Conservation (phyloP, 2,113 vertebrate genomes). For the Protobothrops mucrosquamatus region DNA sequence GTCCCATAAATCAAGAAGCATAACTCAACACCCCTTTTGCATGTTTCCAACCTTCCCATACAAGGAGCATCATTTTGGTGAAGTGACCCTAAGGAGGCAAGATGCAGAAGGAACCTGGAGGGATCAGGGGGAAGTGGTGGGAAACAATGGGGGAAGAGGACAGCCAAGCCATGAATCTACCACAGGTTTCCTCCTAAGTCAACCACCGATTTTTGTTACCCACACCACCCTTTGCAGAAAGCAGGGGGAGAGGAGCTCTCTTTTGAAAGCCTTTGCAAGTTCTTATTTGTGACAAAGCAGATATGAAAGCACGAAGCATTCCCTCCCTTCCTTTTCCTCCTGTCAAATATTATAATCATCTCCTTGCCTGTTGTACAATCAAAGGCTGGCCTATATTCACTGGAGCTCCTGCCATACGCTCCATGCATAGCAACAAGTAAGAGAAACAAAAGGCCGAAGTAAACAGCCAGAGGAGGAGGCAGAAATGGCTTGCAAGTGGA, state of each 20-base stretch:
- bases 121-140: not conserved
- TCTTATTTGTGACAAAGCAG: conserved; percentile 65
- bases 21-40: too few species aligned
- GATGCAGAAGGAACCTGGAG: not conserved
- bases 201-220: conserved; percentile 42
- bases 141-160: not conserved
- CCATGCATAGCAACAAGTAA: conserved; percentile 69
- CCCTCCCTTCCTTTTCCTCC: conserved; percentile 54
- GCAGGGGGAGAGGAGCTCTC: conserved; percentile 29
- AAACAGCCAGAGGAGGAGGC: conserved; percentile 43
- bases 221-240: conserved; percentile 47
- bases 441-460: conserved; percentile 55
- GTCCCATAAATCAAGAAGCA: too few species aligned
- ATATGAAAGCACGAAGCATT: conserved; percentile 59
- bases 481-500: conserved; percentile 18
- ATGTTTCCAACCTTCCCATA: conserved; percentile 2
- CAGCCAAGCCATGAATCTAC: not conserved
- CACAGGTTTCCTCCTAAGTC: not conserved
- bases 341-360: conserved; percentile 71
- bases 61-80: not conserved
- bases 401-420: conserved; percentile 63
- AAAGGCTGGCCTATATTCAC: conserved; percentile 67
- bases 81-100: accelerated
- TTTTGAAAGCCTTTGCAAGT: conserved; percentile 43
- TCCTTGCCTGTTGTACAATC: conserved; percentile 71